Evolutionary conservation across 1,140 invertebrate species (phyloP), one percentile per base, ranked within the genome.

Genomic region (Holcopasites calliopsidis): DNA sequence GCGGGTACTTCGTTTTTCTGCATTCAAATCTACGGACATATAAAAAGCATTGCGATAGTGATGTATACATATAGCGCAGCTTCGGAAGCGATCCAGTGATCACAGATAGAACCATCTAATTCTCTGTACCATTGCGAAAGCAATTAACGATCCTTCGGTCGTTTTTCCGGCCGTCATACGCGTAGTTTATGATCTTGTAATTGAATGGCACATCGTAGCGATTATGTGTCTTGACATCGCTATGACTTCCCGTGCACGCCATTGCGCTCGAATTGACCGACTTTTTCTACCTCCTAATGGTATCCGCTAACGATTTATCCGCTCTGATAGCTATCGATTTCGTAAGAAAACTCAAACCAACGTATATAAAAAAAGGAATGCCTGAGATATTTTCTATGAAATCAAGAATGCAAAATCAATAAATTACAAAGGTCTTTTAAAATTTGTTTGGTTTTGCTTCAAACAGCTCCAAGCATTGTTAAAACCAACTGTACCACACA

Each of bases 71-170:
- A 44, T 35, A 35, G 5, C 42, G 1, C 11, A n/a, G 21, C 31
- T 54, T 42, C 28, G 42, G 11, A 50, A 31, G 23, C 49, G 11
- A 33, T 35, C 49, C 3, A 44, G 23, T 26, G 50, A 54, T 21
- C 18, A 33, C 8, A 28, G 5, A 18, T n/a, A n/a, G 16, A 44
- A 62, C 70, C 13, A 52, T 65, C 60, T 73, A 73, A 40, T 42
- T 18, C 4, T 16, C 47, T 31, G 47, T 54, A 52, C 58, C 70
- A 21, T 64, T 26, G 26, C 26, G 35, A 73, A 54, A 73, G 35
- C 70, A 65, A 73, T 73, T 73, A 73, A 73, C 70, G 70, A 73
- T 73, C 70, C 70, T 44, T 54, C 35, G 38, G 44, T 18, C 70
- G 70, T 73, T 73, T 73, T 73, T 64, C 70, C 70, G 70, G 60